A percentile compares a stretch with the other conserved stretches of the same genome.
phyloP scores from a whole-genome alignment of 2,113 vertebrate genomes.

The Thryonomys swinderianus region DNA sequence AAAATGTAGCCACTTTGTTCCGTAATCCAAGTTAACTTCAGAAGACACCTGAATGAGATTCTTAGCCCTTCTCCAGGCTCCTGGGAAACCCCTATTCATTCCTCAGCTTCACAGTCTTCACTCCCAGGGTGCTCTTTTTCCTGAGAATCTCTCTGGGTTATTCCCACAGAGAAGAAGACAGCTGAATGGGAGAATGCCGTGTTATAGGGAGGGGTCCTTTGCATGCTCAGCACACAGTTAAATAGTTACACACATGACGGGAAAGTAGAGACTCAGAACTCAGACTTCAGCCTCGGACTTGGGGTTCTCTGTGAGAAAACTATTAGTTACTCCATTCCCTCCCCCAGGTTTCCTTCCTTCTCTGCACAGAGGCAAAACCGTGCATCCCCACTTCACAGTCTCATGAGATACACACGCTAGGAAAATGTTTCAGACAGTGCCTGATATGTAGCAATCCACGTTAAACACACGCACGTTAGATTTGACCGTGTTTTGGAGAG shows the following conservation, averaged over 20 bases:
- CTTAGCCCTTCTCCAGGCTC: background rate
- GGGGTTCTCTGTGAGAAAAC: background rate
- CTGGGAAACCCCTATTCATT: background rate
- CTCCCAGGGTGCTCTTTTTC: background rate
- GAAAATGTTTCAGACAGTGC: background rate
- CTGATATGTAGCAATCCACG: background rate
- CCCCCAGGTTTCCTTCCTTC: background rate
- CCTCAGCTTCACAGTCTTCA: background rate
- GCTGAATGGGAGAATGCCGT: background rate
- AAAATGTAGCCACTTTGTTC: background rate
- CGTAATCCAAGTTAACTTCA: background rate
- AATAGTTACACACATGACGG: background rate
- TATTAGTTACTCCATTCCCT: background rate
- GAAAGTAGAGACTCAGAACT: background rate
- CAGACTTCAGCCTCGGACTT: background rate
- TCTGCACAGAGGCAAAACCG: background rate
- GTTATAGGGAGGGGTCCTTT: background rate
- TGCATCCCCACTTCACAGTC: background rate
- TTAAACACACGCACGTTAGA: conserved; percentile 4
- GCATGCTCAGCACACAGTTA: conserved; percentile 25
- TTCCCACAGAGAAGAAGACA: background rate
- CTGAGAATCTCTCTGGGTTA: background rate
- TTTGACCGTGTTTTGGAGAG: background rate
- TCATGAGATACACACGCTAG: background rate
- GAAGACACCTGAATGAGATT: background rate